A percentile compares a stretch with the other conserved stretches of the same genome.
phyloP scores from a whole-genome alignment of 2,888 invertebrate species.

The Dusona sp. region DNA sequence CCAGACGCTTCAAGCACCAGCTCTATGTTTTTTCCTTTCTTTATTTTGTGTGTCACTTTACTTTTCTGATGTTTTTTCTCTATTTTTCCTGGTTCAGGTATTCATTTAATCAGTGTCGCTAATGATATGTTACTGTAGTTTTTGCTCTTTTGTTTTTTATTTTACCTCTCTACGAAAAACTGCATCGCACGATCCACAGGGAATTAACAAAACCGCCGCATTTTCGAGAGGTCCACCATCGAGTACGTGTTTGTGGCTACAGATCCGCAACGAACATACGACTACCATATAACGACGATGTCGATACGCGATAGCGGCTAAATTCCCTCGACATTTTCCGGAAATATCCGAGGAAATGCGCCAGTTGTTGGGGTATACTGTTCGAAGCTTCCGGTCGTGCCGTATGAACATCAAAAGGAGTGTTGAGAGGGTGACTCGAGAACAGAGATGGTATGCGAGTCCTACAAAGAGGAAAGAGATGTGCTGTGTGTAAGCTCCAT shows the following conservation, averaged over 20 bases:
- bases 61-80: not conserved
- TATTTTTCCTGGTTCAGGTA: not conserved
- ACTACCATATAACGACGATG: constrained; percentile 42
- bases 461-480: constrained; percentile 42
- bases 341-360: constrained; percentile 62
- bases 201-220: constrained; percentile 47
- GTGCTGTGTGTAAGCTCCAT: constrained; percentile 26
- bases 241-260: not conserved
- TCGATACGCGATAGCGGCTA: constrained; percentile 63
- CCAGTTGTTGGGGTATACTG: constrained; percentile 59
- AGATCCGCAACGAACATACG: not conserved
- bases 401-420: constrained; percentile 54
- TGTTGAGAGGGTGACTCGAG: constrained; percentile 25
- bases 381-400: constrained; percentile 48
- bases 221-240: constrained; percentile 11
- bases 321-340: constrained; percentile 64
- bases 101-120: not conserved
- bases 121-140: not conserved
- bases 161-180: constrained; percentile 4
- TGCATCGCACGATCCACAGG: constrained; percentile 44
- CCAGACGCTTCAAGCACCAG: constrained; percentile 16
- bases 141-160: not conserved
- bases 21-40: not conserved
- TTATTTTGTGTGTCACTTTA: not conserved
- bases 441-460: constrained; percentile 31